Evolutionary conservation across 2,888 invertebrate genomes (phyloP).

Genomic region (Epistrophella euchroma): DNA sequence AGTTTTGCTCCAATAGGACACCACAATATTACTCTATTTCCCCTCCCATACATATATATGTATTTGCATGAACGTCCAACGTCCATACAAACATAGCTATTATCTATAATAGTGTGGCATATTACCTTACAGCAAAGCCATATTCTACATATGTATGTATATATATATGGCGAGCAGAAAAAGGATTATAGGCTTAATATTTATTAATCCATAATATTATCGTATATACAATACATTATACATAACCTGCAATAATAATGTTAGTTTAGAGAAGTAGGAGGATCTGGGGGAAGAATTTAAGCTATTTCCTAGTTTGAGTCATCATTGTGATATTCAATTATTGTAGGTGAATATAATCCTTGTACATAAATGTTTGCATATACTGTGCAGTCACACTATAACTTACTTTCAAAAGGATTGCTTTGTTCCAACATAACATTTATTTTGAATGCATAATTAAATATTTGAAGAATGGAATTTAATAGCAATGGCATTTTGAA

Average conservation of each 20-base stretch:
- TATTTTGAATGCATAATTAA: conserved; percentile 54
- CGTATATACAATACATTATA: background rate
- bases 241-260: conserved; percentile 12
- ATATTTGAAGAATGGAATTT: conserved; percentile 53
- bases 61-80: too few relatives aligned
- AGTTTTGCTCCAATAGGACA: conserved; percentile 35
- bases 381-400: conserved; percentile 22
- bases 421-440: conserved; percentile 32
- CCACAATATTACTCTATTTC: conserved; percentile 4
- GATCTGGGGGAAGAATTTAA: conserved; percentile 11
- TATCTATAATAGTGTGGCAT: background rate
- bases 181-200: conserved; percentile 26
- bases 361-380: background rate
- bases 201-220: conserved; percentile 21
- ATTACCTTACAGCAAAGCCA: conserved; percentile 7
- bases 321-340: conserved; percentile 34
- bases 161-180: conserved; percentile 4
- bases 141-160: background rate
- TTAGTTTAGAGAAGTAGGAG: background rate
- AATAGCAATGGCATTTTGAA: conserved; percentile 45
- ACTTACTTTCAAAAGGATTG: conserved; percentile 35
- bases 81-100: too few relatives aligned
- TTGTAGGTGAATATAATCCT: conserved; percentile 16
- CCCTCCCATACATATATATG: background rate
- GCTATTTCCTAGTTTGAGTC: conserved; percentile 24